These are phyloP conservation scores for Rhinogobio ventralis DNA, from an alignment of 2,797 vertebrate species.

Conservation along the genomic window DNA sequence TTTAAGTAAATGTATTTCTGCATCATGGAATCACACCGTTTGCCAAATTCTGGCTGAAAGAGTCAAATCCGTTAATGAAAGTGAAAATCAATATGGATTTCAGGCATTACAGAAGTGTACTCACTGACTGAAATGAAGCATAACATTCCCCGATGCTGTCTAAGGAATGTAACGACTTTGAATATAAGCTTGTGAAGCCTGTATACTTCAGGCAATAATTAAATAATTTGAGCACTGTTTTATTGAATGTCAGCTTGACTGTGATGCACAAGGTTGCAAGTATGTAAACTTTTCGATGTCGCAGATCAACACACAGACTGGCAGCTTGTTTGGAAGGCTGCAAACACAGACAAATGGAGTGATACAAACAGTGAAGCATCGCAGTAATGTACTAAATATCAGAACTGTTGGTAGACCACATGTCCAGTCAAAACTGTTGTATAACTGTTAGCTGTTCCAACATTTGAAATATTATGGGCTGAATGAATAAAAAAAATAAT, in stretches of 20 bases:
- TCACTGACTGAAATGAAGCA: conserved; percentile 49
- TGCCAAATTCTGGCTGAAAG: conserved; percentile 26
- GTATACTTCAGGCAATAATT: conserved; percentile 1
- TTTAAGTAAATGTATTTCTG: conserved; percentile 40
- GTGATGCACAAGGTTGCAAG: not conserved
- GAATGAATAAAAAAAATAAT: not conserved
- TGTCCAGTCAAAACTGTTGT: not conserved
- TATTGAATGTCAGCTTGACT: not conserved
- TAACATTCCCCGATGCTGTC: conserved; percentile 40
- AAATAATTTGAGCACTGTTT: not conserved
- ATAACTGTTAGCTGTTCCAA: not conserved
- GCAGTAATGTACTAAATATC: not conserved
- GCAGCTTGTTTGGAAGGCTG: not conserved
- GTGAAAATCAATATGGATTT: conserved; percentile 48
- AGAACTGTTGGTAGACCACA: not conserved
- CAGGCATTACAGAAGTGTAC: conserved; percentile 50
- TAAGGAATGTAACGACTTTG: not conserved
- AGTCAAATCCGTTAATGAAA: conserved; percentile 44
- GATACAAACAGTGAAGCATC: not conserved
- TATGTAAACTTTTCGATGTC: not conserved
- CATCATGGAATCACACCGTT: conserved; percentile 13
- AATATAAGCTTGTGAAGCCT: not conserved
- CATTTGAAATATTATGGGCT: not conserved
- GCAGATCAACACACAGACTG: not conserved
- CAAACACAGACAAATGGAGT: conserved; percentile 11